These are phyloP conservation scores for Scaeva pyrastri DNA, from an alignment of 2,888 invertebrate genomes.

Conservation along the genomic window DNA sequence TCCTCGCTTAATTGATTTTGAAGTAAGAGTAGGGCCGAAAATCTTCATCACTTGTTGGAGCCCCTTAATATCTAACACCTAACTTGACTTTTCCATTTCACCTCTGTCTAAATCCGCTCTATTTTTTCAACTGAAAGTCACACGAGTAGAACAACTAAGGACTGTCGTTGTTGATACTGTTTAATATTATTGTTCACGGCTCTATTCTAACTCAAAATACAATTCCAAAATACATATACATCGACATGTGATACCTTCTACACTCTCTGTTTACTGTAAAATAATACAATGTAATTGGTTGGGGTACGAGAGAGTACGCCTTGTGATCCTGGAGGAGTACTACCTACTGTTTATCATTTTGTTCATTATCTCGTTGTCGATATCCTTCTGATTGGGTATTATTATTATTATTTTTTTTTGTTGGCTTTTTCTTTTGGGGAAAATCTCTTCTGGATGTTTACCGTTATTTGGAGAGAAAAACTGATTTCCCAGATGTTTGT, in stretches of 20 bases:
- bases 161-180: slow-evolving; percentile 13
- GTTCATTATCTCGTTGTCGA: slow-evolving; percentile 37
- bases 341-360: slow-evolving; percentile 48
- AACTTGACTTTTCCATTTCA: neutral
- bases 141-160: neutral
- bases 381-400: slow-evolving; percentile 63
- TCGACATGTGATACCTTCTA: neutral
- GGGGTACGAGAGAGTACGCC: neutral
- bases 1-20: too few relatives aligned
- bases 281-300: slow-evolving; percentile 54
- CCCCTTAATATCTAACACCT: neutral
- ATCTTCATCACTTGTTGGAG: too few relatives aligned
- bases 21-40: too few relatives aligned
- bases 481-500: slow-evolving; percentile 52
- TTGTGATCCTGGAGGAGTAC: slow-evolving; percentile 13
- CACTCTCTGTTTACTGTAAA: slow-evolving; percentile 1
- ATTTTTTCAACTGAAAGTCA: neutral
- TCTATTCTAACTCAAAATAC: slow-evolving; percentile 19
- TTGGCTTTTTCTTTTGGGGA: neutral
- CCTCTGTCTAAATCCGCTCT: neutral
- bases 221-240: neutral
- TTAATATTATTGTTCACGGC: slow-evolving; percentile 10
- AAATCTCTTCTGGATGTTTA: neutral
- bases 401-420: slow-evolving; percentile 31
- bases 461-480: slow-evolving; percentile 5